Evolutionary conservation across 2,888 invertebrate genomes (phyloP).

Genomic region (Eudasyphora cyanicolor): DNA sequence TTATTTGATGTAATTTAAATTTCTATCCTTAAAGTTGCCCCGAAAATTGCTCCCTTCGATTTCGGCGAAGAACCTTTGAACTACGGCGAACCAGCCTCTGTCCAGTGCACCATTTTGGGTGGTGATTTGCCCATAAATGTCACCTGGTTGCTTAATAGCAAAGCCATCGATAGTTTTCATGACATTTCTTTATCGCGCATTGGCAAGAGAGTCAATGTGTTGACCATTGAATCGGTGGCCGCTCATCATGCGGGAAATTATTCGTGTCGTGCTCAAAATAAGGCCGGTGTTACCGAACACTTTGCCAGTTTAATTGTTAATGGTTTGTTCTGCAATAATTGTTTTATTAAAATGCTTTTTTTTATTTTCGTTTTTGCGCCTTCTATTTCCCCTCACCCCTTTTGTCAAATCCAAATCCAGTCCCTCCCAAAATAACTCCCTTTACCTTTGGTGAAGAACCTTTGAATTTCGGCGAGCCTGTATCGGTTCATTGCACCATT

Average conservation of each 20-base stretch:
- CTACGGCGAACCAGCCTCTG: constrained; percentile 83
- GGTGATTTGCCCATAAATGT: constrained; percentile 85
- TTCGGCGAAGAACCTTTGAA: constrained; percentile 84
- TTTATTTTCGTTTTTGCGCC: constrained; percentile 42
- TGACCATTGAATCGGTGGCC: constrained; percentile 82
- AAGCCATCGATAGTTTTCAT: constrained; percentile 76
- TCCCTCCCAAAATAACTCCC: constrained; percentile 83
- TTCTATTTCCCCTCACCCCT: not conserved
- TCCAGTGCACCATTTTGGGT: constrained; percentile 83
- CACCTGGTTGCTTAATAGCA: constrained; percentile 82
- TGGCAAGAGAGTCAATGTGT: constrained; percentile 84
- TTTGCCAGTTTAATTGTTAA: constrained; percentile 83
- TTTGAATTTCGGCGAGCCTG: constrained; percentile 85
- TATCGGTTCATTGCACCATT: constrained; percentile 83
- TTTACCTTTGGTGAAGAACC: constrained; percentile 88
- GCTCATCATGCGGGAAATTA: constrained; percentile 84
- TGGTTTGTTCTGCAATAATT: constrained; percentile 77
- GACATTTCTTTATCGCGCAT: constrained; percentile 82
- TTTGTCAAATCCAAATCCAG: constrained; percentile 63
- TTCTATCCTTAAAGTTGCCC: constrained; percentile 77
- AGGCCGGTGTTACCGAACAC: constrained; percentile 82
- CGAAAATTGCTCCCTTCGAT: constrained; percentile 82
- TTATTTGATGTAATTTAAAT: too few species aligned
- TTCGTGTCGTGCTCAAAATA: constrained; percentile 86
- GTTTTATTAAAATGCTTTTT: constrained; percentile 41